Conservation (phyloP, 2,113 vertebrate species). For the Carassius carassius region DNA sequence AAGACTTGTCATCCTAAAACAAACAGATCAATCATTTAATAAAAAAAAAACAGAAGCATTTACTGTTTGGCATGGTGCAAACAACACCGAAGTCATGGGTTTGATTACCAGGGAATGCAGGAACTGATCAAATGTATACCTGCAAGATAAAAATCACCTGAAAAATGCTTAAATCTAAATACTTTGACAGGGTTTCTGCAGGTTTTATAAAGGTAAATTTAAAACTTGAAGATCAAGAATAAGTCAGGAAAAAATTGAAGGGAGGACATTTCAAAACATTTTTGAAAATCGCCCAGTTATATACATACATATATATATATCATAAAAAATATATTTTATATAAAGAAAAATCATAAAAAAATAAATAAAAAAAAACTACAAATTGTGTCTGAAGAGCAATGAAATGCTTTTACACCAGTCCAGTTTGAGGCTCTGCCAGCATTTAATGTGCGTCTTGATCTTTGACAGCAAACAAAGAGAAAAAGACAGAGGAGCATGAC, state of each 20-base stretch:
- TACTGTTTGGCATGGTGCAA: not conserved
- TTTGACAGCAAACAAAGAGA: not conserved
- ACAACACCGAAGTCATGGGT: not conserved
- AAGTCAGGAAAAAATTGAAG: no score
- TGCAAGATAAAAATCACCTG: no score
- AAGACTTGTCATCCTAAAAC: conserved; percentile 46
- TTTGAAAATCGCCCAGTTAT: not conserved
- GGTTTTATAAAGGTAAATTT: no score
- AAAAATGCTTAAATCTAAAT: no score
- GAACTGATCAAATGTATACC: no score
- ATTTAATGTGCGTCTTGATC: not conserved
- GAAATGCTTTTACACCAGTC: not conserved
- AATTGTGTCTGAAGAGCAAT: not conserved
- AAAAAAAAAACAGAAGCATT: not conserved
- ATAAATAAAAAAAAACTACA: not conserved
- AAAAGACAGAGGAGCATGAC: conserved; percentile 56
- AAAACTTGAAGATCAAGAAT: no score
- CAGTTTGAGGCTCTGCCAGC: not conserved
- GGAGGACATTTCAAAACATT: no score
- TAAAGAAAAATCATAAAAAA: no score
- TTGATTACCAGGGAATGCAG: not conserved
- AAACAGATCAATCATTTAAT: conserved; percentile 32
- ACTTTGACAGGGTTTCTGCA: not conserved
- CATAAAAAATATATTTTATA: no score
- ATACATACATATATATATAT: no score